phyloP scores from a whole-genome alignment of 2,113 vertebrate genomes.

The Notothenia coriiceps region DNA sequence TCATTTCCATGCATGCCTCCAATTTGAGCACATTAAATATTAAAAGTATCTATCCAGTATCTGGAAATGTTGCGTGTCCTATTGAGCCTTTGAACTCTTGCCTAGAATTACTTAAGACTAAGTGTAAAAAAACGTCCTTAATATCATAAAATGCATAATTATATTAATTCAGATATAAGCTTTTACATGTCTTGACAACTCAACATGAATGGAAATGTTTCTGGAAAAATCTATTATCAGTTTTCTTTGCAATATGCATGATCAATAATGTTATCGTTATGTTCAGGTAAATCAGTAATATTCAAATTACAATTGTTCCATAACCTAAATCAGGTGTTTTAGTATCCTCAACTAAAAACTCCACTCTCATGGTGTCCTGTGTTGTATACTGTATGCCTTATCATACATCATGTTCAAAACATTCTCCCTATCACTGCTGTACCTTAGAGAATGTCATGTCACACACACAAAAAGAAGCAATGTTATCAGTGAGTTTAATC shows the following conservation, averaged over 20 bases:
- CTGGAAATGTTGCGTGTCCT: constrained; percentile 52
- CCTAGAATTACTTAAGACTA: constrained; percentile 10
- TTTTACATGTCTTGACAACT: neutral
- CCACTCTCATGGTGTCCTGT: neutral
- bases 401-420: neutral
- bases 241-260: neutral
- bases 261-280: neutral
- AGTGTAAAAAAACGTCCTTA: constrained; percentile 12
- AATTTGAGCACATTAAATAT: constrained; percentile 79
- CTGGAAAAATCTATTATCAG: neutral
- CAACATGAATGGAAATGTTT: neutral
- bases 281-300: neutral
- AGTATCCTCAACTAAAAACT: neutral
- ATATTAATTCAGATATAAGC: constrained; percentile 2
- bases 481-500: neutral
- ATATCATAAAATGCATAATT: neutral
- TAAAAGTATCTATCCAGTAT: constrained; percentile 57
- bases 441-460: neutral
- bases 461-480: neutral
- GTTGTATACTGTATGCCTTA: neutral
- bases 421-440: neutral
- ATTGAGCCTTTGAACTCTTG: constrained; percentile 61
- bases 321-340: neutral
- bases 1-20: constrained; percentile 79
- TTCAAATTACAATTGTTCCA: neutral